A percentile compares a stretch with the other conserved stretches of the same genome.
phyloP scores from a whole-genome alignment of 2,888 invertebrate species.

The Melinopterus prodromus region DNA sequence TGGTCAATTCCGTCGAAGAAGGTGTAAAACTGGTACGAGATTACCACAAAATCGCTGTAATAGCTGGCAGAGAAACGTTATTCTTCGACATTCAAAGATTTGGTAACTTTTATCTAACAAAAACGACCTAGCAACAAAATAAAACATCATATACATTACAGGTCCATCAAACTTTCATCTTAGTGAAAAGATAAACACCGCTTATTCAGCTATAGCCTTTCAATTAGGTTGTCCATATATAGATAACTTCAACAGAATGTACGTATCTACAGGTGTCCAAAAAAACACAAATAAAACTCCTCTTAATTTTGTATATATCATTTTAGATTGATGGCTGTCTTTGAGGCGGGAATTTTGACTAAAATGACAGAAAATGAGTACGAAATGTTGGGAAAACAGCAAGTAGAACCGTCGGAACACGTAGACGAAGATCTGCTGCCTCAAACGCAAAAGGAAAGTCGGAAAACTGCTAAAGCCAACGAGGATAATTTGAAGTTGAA shows the following conservation, averaged over 20 bases:
- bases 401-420: conserved; percentile 59
- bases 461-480: conserved; percentile 47
- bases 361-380: conserved; percentile 82
- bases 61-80: conserved; percentile 79
- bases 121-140: conserved; percentile 33
- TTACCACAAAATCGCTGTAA: conserved; percentile 68
- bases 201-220: conserved; percentile 80
- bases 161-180: conserved; percentile 75
- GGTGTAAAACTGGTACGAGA: conserved; percentile 73
- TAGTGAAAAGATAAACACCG: conserved; percentile 79
- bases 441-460: conserved; percentile 46
- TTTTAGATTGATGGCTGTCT: conserved; percentile 73
- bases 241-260: conserved; percentile 78
- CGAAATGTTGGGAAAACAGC: conserved; percentile 71
- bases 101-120: conserved; percentile 60
- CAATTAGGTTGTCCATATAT: conserved; percentile 80
- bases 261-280: conserved; percentile 48
- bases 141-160: conserved; percentile 51
- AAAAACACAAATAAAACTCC: background rate
- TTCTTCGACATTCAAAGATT: conserved; percentile 79
- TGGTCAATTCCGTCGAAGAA: conserved; percentile 75
- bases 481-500: conserved; percentile 62
- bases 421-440: conserved; percentile 45
- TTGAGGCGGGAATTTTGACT: conserved; percentile 78
- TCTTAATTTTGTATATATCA: background rate